Base-by-base conservation (phyloP, 1,140 invertebrate genomes). In the Gryllus bimaculatus region DNA sequence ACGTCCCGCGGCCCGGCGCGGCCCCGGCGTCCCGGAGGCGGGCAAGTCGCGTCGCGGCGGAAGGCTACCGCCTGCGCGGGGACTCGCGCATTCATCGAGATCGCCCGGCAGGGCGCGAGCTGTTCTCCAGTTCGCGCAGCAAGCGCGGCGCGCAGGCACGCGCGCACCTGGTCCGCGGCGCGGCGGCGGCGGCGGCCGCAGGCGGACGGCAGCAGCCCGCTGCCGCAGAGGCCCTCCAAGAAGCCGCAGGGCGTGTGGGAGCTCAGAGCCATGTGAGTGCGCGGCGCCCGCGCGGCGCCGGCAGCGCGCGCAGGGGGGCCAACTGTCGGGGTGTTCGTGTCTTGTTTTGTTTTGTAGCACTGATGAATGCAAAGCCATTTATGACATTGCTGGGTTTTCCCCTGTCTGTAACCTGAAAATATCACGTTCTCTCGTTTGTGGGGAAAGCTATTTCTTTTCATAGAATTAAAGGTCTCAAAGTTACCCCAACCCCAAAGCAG, bases 101-200 rank as follows among this genome's bases (percentile, higher is more conserved):
- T 89, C 95, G 95, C 85, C 94, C 94, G 74, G 94, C 94, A 81
- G 94, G 94, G 78, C 88, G 94, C 78, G 94, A 96, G 86, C 89
- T 96, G 75, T 95, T 93, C 85, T 95, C 93, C 54, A 93, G 94
- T 84, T 95, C 93, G 85, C 87, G 93, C 83, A 93, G 91, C 83
- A 93, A 94, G 88, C 92, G 93, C 76, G 89, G 91, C 78, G 88
- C 93, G 82, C 94, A 93, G 85, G 88, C 91, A 81, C 87, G 91
- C 8, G 49, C 49, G 49, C 49, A 54, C 74, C 91, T 90, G 83
- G 88, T 87, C 81, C 88, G 89, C 15, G 87, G 12, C 78, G 78
- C 54, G 26, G 54, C 47, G 12, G 8, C 8, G 77, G 54, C 15
- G 77, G 54, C 8, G 26, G 47, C 78, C 54, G 54, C 26, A 39